Evolutionary conservation across 2,797 vertebrate genomes (phyloP).

Genomic region (Lerista edwardsae): DNA sequence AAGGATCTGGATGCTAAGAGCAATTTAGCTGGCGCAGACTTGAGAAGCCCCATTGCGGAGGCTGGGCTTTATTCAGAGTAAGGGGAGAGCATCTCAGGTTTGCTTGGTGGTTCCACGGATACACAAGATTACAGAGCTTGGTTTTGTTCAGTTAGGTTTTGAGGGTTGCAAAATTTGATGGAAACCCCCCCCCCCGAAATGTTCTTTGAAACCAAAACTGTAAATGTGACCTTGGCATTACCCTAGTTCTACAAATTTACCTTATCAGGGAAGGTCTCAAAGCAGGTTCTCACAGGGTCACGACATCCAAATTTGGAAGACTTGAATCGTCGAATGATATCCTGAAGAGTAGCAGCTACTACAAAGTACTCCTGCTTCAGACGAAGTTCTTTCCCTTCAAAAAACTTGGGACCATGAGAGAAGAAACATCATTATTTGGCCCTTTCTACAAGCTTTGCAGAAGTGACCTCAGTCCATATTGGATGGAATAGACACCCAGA

Average conservation of each 20-base stretch:
- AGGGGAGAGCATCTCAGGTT: neutral
- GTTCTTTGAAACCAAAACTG: neutral
- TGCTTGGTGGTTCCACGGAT: neutral
- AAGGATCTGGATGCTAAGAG: too few species aligned
- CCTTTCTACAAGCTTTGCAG: too few species aligned
- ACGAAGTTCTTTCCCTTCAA: slow-evolving; percentile 97
- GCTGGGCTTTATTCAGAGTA: too few species aligned
- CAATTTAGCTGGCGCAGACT: too few species aligned
- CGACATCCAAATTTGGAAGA: slow-evolving; percentile 95
- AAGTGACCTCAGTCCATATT: neutral
- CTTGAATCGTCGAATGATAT: slow-evolving; percentile 97
- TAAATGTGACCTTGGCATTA: neutral
- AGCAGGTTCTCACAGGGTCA: slow-evolving; percentile 91
- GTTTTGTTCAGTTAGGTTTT: neutral
- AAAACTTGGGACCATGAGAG: slow-evolving; percentile 82
- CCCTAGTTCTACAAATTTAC: slow-evolving; percentile 67
- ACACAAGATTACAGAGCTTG: too few species aligned
- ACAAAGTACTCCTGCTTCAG: slow-evolving; percentile 99
- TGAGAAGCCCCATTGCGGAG: too few species aligned
- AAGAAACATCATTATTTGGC: neutral
- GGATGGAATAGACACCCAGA: neutral
- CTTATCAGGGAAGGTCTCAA: slow-evolving; percentile 92
- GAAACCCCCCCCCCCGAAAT: neutral
- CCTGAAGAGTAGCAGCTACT: slow-evolving; percentile 96
- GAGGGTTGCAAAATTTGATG: neutral